These are phyloP conservation scores for Callopanchax toddi DNA, from an alignment of 2,113 vertebrate genomes.

Conservation along the genomic window DNA sequence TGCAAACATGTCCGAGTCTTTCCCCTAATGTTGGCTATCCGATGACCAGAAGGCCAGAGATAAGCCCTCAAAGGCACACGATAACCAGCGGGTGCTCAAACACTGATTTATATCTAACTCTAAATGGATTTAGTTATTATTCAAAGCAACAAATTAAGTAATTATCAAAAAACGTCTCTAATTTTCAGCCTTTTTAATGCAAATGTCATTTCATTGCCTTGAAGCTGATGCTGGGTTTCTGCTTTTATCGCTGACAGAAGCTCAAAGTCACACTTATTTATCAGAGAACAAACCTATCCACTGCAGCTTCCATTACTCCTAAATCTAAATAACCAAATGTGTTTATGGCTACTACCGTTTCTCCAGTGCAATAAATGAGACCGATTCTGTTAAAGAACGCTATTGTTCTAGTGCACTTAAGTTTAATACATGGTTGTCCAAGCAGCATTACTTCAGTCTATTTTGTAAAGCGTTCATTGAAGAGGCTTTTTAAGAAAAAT, in stretches of 20 bases:
- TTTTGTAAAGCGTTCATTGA: slow-evolving; percentile 28
- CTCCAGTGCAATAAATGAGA: not conserved
- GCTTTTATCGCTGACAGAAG: not conserved
- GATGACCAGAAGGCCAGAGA: not conserved
- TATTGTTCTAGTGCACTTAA: not conserved
- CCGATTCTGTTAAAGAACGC: not conserved
- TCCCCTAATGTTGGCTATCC: too few relatives aligned
- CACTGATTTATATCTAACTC: too few relatives aligned
- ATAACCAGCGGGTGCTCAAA: not conserved
- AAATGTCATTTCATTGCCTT: too few relatives aligned
- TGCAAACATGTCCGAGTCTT: not conserved
- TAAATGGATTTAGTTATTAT: too few relatives aligned
- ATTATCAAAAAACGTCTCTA: too few relatives aligned
- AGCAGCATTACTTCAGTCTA: slow-evolving; percentile 29
- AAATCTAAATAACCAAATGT: not conserved
- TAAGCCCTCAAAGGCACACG: not conserved
- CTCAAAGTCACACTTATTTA: not conserved
- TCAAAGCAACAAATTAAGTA: too few relatives aligned
- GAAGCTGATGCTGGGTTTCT: not conserved
- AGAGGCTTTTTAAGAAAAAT: slow-evolving; percentile 35
- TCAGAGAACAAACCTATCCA: slow-evolving; percentile 8
- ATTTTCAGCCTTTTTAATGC: too few relatives aligned
- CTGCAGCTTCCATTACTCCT: not conserved
- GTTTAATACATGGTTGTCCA: slow-evolving; percentile 26
- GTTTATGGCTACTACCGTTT: not conserved